A percentile compares a stretch with the other conserved stretches of the same genome.
phyloP scores from a whole-genome alignment of 2,888 invertebrate genomes.

The Leucozona laternaria region DNA sequence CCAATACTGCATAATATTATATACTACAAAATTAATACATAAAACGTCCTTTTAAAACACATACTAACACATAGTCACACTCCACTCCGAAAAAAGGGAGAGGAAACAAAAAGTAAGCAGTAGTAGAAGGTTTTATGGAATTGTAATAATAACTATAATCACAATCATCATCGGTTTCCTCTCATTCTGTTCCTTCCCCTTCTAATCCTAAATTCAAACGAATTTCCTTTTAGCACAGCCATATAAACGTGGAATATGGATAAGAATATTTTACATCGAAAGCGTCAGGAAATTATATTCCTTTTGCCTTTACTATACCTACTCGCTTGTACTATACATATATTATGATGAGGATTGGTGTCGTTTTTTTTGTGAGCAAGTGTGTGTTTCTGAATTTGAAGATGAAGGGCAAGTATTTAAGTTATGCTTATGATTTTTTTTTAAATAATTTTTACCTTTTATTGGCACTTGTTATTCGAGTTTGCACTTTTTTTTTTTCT shows the following conservation, averaged over 20 bases:
- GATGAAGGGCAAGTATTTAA: conserved; percentile 59
- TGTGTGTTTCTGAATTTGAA: conserved; percentile 46
- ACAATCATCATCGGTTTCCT: conserved; percentile 75
- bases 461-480: conserved; percentile 73
- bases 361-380: neutral
- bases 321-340: neutral
- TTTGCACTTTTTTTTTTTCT: conserved; percentile 70
- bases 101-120: conserved; percentile 58
- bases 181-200: conserved; percentile 72
- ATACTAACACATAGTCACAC: conserved; percentile 42
- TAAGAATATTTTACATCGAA: conserved; percentile 69
- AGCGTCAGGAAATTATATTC: conserved; percentile 61
- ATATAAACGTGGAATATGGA: conserved; percentile 74
- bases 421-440: conserved; percentile 74
- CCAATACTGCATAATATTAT: conserved; percentile 42
- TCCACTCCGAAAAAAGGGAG: conserved; percentile 9
- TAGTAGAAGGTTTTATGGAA: conserved; percentile 73
- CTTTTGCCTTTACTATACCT: conserved; percentile 7
- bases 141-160: conserved; percentile 76
- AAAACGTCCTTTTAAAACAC: conserved; percentile 60
- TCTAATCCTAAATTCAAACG: conserved; percentile 74
- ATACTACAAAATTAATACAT: conserved; percentile 37
- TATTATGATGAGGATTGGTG: conserved; percentile 1
- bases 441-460: conserved; percentile 71
- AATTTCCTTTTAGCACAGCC: conserved; percentile 74